Base-by-base conservation (phyloP, 1,140 invertebrate genomes). In the Trachelipus rathkii region DNA sequence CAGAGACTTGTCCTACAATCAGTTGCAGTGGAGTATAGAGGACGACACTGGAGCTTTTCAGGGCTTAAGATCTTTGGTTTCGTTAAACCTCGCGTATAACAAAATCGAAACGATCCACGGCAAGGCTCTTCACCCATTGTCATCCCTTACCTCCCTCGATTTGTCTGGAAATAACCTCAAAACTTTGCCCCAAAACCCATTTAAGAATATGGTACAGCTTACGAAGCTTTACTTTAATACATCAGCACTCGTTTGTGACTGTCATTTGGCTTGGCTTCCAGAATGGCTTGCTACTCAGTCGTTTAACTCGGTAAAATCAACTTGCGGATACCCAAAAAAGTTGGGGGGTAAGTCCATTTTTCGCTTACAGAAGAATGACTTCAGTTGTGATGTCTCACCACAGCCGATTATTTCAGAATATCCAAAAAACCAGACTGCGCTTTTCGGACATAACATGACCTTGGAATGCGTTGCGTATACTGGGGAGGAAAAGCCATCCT, bases 21-120 rank as follows among this genome's bases (percentile, higher is more conserved):
- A 91, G 84, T 90, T 97, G 79, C 94, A 92, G 0, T 95, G 92
- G 89, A 92, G 92, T 71, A 90, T 96, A 66, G 95, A 97, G 86
- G 94, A 96, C 84, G 90, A 90, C 82, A 90, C 88, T 69, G 91
- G 90, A 73, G 89, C 91, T 2, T 97, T 96, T 84, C 87, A 88
- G 74, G 89, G 91, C n/a, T 85, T 97, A 45, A 86, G 85, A 24
- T 89, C 90, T 77, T 86, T 97, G 43, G 85, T 87, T 53, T 89
- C 87, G 73, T 87, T 97, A 60, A 89, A 89, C 81, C 86, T 97
- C 75, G 89, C 91, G n/a, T 87, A 77, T 72, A 81, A 81, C 72
- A 68, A 45, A 10, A 81, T 81, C n/a, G 78, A 79, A 53, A 78
- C 80, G 23, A 74, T 81, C 23, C 77, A 78, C 23, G 76, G 68